These are phyloP conservation scores for Steinernema khuongi DNA, from an alignment of 1,140 invertebrate species.

Conservation along the genomic window DNA sequence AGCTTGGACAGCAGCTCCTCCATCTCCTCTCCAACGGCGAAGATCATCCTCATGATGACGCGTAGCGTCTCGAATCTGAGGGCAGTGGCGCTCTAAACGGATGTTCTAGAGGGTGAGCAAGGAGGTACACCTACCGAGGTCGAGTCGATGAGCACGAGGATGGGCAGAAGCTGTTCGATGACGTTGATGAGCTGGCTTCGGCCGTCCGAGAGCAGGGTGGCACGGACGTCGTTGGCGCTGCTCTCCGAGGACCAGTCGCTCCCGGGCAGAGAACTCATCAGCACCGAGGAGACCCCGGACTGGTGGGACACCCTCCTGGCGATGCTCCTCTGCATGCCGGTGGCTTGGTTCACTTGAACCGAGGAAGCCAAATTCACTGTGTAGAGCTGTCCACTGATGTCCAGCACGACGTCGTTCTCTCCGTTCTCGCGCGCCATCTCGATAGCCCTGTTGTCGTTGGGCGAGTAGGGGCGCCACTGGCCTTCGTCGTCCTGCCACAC, in stretches of 20 bases:
- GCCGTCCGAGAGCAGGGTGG: conserved; percentile 22
- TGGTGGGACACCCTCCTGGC: not conserved
- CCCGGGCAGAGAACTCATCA: conserved; percentile 11
- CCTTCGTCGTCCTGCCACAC: conserved; percentile 32
- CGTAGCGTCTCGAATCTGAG: conserved; percentile 43
- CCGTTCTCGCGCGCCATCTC: conserved; percentile 21
- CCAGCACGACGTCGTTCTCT: conserved; percentile 4
- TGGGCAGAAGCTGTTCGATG: conserved; percentile 42
- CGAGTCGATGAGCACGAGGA: conserved; percentile 52
- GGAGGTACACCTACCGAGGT: conserved; percentile 36
- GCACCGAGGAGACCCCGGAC: not conserved
- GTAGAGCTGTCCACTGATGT: conserved; percentile 20
- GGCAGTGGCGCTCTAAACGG: conserved; percentile 24
- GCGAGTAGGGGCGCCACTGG: conserved; percentile 24
- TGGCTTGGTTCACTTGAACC: conserved; percentile 16
- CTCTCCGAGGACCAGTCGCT: not conserved
- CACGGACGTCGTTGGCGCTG: conserved; percentile 24
- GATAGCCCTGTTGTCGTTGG: conserved; percentile 19
- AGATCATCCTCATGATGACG: conserved; percentile 53
- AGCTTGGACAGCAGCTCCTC: conserved; percentile 19
- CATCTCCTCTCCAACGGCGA: conserved; percentile 37
- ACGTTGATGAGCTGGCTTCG: conserved; percentile 31
- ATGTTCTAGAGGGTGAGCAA: conserved; percentile 30
- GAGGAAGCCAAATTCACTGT: conserved; percentile 12
- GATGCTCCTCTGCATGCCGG: conserved; percentile 16